phyloP scores from a whole-genome alignment of 2,113 vertebrate genomes.

The Rhinichthys klamathensis region DNA sequence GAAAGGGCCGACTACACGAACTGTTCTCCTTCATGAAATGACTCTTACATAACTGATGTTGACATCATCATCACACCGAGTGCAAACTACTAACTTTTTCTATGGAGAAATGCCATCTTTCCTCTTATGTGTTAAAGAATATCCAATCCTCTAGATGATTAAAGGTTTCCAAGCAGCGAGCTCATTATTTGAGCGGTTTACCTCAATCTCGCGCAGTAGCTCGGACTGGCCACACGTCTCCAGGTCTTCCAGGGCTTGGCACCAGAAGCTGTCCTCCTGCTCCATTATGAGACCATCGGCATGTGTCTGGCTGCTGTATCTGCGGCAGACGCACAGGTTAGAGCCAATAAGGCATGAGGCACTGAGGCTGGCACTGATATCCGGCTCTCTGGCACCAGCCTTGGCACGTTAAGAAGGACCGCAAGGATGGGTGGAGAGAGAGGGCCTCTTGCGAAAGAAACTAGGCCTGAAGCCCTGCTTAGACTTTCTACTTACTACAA shows the following conservation, averaged over 20 bases:
- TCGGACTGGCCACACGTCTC: conserved; percentile 98
- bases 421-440: background rate
- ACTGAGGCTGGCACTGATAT: background rate
- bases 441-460: background rate
- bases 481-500: too few species aligned
- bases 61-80: background rate
- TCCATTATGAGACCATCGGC: conserved; percentile 85
- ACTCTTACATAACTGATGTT: background rate
- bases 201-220: conserved; percentile 97
- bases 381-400: conserved; percentile 21
- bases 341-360: conserved; percentile 22
- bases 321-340: conserved; percentile 73
- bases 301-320: conserved; percentile 84
- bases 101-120: background rate
- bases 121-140: background rate
- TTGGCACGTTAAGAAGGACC: background rate
- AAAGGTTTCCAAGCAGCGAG: background rate
- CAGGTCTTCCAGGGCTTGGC: conserved; percentile 95
- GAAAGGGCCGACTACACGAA: too few species aligned
- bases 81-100: background rate
- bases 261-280: conserved; percentile 94
- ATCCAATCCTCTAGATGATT: background rate
- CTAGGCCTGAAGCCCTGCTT: background rate
- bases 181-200: conserved; percentile 62
- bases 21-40: too few species aligned